A percentile compares a stretch with the other conserved stretches of the same genome.
Conservation (phyloP, 2,888 invertebrate species). For the Aporophyla nigra region DNA sequence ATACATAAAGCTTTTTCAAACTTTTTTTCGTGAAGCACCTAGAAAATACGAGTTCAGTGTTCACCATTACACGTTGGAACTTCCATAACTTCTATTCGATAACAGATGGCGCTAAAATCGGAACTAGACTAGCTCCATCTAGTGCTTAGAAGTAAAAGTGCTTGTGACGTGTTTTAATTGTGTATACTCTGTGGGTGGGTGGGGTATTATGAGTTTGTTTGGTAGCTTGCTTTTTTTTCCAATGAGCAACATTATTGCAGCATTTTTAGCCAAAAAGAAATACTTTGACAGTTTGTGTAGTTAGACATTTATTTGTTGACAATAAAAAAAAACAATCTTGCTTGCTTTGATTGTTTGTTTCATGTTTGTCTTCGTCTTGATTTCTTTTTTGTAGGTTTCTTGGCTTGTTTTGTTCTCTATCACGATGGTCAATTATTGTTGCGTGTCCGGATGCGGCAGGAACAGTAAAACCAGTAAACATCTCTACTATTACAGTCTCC, state of each 20-base stretch:
- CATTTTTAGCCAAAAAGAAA: background rate
- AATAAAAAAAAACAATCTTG: background rate
- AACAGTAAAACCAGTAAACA: slow-evolving; percentile 83
- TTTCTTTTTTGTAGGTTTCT: background rate
- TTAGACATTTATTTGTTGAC: slow-evolving; percentile 17
- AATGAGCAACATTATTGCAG: slow-evolving; percentile 12
- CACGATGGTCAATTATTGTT: slow-evolving; percentile 87
- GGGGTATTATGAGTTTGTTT: no score
- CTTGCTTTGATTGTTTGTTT: background rate
- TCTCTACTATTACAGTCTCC: slow-evolving; percentile 83
- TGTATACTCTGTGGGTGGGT: no score
- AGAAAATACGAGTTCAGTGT: background rate
- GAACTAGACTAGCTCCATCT: background rate
- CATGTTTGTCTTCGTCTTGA: background rate
- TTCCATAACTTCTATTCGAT: slow-evolving; percentile 34
- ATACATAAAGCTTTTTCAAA: background rate
- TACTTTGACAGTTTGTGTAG: background rate
- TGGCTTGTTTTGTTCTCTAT: background rate
- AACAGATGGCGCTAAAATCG: slow-evolving; percentile 33
- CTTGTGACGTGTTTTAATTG: background rate
- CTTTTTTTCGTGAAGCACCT: background rate
- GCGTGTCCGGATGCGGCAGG: slow-evolving; percentile 82
- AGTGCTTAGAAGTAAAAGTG: background rate
- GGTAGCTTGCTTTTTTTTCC: background rate
- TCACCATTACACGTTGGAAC: background rate